Percentiles rank a stretch among this genome's conserved stretches.
Conservation (phyloP, 1,140 invertebrate genomes). For the Drosophila hydei region DNA sequence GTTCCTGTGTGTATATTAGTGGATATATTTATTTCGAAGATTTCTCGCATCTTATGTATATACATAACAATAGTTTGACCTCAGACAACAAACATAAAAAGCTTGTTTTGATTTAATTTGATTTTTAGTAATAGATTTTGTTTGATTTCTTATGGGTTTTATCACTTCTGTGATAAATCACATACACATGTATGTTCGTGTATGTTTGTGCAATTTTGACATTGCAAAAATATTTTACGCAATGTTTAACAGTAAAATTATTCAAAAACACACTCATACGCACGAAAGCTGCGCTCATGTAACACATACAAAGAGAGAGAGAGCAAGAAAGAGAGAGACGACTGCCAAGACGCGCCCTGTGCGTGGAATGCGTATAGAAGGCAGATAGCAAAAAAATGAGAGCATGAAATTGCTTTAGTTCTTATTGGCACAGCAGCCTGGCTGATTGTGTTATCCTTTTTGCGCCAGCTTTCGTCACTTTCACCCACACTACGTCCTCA, state of each 20-base stretch:
- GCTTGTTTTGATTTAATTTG: constrained; percentile 46
- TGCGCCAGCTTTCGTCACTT: constrained; percentile 65
- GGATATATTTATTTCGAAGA: constrained; percentile 4
- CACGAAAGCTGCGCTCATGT: constrained; percentile 19
- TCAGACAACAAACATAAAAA: constrained; percentile 64
- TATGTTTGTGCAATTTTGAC: constrained; percentile 46
- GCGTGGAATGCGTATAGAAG: constrained; percentile 17
- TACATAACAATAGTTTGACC: constrained; percentile 53
- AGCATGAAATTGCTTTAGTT: constrained; percentile 20
- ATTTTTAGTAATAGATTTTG: constrained; percentile 26
- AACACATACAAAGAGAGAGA: constrained; percentile 10
- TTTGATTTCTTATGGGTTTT: constrained; percentile 19
- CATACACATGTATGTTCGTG: neutral
- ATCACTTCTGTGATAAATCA: constrained; percentile 23
- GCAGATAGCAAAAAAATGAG: constrained; percentile 12
- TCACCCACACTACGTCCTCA: constrained; percentile 50
- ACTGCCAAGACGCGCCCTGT: constrained; percentile 17
- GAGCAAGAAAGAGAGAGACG: neutral
- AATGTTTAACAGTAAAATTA: constrained; percentile 44
- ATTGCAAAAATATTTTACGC: constrained; percentile 56
- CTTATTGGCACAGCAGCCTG: constrained; percentile 23
- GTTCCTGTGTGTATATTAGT: constrained; percentile 1
- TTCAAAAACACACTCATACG: constrained; percentile 25
- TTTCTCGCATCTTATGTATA: constrained; percentile 30
- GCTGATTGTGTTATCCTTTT: constrained; percentile 63